A percentile compares a stretch with the other conserved stretches of the same genome.
phyloP scores from a whole-genome alignment of 2,113 vertebrate genomes.

The Carettochelys insculpta region DNA sequence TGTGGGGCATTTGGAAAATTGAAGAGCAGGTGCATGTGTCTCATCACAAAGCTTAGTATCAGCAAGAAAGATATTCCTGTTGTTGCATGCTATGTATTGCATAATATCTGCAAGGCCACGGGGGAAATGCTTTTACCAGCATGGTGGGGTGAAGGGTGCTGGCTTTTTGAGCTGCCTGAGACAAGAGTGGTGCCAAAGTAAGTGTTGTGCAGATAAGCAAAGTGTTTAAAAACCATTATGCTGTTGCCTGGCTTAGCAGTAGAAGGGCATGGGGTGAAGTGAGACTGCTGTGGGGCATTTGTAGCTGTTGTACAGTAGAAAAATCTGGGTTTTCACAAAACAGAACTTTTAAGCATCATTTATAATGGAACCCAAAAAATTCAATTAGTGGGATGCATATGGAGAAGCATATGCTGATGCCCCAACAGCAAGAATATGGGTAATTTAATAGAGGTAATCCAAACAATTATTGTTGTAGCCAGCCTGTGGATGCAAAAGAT shows the following conservation, averaged over 20 bases:
- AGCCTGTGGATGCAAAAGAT: background rate
- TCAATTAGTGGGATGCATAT: too few relatives aligned
- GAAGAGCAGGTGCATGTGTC: background rate
- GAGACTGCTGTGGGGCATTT: background rate
- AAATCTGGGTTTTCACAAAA: too few relatives aligned
- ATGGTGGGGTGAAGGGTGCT: too few relatives aligned
- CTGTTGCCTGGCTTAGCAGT: background rate
- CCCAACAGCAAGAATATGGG: too few relatives aligned
- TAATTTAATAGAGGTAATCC: background rate
- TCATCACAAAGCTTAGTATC: background rate
- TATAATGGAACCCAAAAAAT: too few relatives aligned
- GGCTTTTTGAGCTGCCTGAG: too few relatives aligned
- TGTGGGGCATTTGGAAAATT: background rate
- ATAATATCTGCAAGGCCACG: background rate
- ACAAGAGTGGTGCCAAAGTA: too few relatives aligned
- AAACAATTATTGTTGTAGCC: background rate
- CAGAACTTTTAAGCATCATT: too few relatives aligned
- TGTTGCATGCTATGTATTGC: background rate
- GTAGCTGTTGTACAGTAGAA: background rate
- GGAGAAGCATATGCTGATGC: too few relatives aligned
- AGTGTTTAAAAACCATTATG: too few relatives aligned
- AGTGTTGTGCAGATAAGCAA: too few relatives aligned
- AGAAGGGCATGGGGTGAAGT: too few relatives aligned
- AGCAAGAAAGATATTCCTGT: background rate
- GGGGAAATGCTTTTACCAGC: background rate